Base-by-base conservation (phyloP, 2,113 vertebrate genomes). In the Shinisaurus crocodilurus region DNA sequence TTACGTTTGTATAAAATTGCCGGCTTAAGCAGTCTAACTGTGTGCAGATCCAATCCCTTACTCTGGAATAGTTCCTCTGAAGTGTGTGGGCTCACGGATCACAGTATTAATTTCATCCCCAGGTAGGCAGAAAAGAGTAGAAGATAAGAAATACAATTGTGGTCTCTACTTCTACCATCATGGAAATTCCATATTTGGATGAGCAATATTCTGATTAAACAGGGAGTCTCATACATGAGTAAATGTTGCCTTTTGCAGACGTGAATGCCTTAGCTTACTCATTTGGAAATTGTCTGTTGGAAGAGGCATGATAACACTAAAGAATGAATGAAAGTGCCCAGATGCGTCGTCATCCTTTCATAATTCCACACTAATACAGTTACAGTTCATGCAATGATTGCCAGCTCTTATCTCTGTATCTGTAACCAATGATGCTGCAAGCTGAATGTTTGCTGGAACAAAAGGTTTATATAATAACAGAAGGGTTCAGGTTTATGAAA, bases 241-340 rank as follows among this genome's bases (percentile, higher is more conserved):
- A 27, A 81, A 81, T 74, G 18, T 72, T 93, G 85, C 87, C 16
- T 88, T 72, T 83, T 79, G 43, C 29, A 88, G 83, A 34, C 29
- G 82, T 72, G 5, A 0, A 0, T 88, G 69, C 15, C 40, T 90
- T 67, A 86, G 37, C 57, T 94, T 90, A 91, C 27, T 89, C 84
- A 37, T 8, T 82, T 0, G 1, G 81, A 90, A 94, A 45, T 7
- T 92, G 45, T 5, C 27, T 90, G 69, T 43, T 82, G 69, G 92
- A 90, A 69, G 1, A 0, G 43, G 40, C 82, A 1, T 2, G 29
- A 65, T 86, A 45, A 45, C 88, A 92, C 70, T 3, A 32, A 25
- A 23, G n/a, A n/a, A n/a, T n/a, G 29, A 15, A 90, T 89, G 77
- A 85, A 37, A 67, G 40, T 1, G 9, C n/a, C 81, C 77, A 79